These are phyloP conservation scores for Chaetorhynchus papuensis DNA, from an alignment of 2,113 vertebrate species.

Conservation along the genomic window DNA sequence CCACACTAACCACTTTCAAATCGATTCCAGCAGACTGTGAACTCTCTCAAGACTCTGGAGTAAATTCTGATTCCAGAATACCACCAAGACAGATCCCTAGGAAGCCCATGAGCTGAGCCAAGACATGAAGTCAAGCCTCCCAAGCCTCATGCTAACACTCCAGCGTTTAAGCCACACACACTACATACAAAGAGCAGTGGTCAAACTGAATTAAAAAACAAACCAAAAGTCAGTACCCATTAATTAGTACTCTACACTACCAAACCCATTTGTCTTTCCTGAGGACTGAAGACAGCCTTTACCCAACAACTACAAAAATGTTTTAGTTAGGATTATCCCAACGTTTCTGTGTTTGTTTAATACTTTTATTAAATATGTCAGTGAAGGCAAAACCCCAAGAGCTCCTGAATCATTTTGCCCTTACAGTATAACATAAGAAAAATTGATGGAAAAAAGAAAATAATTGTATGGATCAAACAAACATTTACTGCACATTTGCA, in stretches of 20 bases:
- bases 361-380: neutral
- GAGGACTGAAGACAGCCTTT: neutral
- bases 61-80: conserved; percentile 5
- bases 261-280: neutral
- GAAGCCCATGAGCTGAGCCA: neutral
- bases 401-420: neutral
- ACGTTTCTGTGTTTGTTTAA: neutral
- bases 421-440: neutral
- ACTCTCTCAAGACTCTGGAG: neutral
- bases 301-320: neutral
- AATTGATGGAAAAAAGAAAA: neutral
- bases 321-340: neutral
- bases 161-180: neutral
- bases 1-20: conserved; percentile 22
- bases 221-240: neutral
- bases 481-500: neutral
- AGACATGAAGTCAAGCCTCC: neutral
- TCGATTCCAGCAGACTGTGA: conserved; percentile 13
- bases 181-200: neutral
- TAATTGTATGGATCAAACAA: neutral
- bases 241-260: neutral
- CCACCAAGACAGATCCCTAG: neutral
- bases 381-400: neutral
- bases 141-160: neutral
- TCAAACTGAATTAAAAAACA: conserved; percentile 2